Conservation (phyloP, 2,888 invertebrate genomes). For the Tiliacea citrago region DNA sequence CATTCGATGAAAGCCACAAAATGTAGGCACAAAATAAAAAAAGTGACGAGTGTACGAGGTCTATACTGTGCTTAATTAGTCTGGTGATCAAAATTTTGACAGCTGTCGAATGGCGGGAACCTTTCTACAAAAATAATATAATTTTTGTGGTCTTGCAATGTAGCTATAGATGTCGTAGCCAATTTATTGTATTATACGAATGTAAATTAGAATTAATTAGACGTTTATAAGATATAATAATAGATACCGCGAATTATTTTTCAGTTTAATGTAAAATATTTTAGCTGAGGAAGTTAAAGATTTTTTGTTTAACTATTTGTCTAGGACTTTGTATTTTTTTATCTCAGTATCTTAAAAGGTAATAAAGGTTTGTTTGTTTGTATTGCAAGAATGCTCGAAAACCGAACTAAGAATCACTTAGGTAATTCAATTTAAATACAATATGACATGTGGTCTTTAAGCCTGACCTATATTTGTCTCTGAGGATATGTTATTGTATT, state of each 20-base stretch:
- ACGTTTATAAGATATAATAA: constrained; percentile 63
- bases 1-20: constrained; percentile 2
- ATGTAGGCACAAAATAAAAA: background rate
- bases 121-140: constrained; percentile 4
- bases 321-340: background rate
- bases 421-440: background rate
- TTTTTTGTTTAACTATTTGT: background rate
- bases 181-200: constrained; percentile 76
- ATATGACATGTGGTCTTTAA: no score
- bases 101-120: no score
- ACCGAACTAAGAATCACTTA: background rate
- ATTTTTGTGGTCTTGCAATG: constrained; percentile 75
- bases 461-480: constrained; percentile 8
- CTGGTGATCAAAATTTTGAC: no score
- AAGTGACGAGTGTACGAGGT: no score
- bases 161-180: constrained; percentile 80
- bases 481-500: background rate
- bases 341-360: no score
- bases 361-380: background rate
- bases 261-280: constrained; percentile 3
- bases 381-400: background rate
- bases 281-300: background rate
- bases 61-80: no score
- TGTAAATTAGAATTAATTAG: constrained; percentile 70
- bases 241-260: constrained; percentile 50